These are phyloP conservation scores for Ceryle rudis DNA, from an alignment of 2,797 vertebrate genomes.

Conservation along the genomic window DNA sequence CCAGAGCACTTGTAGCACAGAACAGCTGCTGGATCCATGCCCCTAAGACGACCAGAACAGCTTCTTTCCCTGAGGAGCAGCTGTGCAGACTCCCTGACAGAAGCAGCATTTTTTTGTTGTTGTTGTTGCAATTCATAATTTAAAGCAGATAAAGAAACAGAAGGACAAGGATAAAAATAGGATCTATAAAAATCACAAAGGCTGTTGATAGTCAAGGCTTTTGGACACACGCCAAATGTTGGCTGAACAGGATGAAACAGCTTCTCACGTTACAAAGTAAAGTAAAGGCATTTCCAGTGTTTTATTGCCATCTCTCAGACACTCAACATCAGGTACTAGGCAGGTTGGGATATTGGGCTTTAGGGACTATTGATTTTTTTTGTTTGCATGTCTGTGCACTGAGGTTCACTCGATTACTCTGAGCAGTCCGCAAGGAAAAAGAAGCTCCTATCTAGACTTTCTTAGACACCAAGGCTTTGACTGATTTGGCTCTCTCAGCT, in stretches of 20 bases:
- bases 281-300: neutral
- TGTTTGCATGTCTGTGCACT: neutral
- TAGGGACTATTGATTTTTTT: neutral
- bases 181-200: slow-evolving; percentile 8
- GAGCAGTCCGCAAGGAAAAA: neutral
- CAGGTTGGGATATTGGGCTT: neutral
- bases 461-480: neutral
- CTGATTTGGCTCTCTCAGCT: neutral
- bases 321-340: neutral
- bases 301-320: slow-evolving; percentile 17
- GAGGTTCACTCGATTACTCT: neutral
- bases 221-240: neutral
- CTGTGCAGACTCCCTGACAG: neutral
- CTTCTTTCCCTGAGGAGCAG: neutral
- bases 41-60: neutral
- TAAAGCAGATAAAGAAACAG: neutral
- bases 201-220: slow-evolving; percentile 21
- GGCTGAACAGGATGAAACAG: neutral
- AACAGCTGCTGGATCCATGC: neutral
- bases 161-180: slow-evolving; percentile 58
- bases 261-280: slow-evolving; percentile 30
- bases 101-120: neutral
- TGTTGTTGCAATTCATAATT: slow-evolving; percentile 1
- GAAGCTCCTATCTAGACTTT: neutral
- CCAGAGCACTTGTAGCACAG: neutral